phyloP scores from a whole-genome alignment of 2,888 invertebrate species.

The Ichneumoninae sp. region DNA sequence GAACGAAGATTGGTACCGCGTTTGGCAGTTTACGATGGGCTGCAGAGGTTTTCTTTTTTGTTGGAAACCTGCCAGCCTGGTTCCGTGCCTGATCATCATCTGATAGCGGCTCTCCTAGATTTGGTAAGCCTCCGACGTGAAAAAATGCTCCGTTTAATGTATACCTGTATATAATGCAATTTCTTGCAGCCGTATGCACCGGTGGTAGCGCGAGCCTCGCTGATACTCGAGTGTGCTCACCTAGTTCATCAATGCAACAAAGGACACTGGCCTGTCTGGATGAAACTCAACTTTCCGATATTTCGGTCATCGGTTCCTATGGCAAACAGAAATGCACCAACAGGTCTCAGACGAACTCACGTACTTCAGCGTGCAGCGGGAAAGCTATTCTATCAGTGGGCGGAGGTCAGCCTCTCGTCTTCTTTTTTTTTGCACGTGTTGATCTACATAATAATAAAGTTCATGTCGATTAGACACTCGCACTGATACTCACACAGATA shows the following conservation, averaged over 20 bases:
- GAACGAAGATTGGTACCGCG: conserved; percentile 94
- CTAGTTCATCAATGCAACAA: conserved; percentile 99
- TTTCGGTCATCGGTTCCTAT: conserved; percentile 90
- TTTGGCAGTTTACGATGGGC: conserved; percentile 93
- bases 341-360: conserved; percentile 88
- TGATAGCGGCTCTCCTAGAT: conserved; percentile 97
- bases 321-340: conserved; percentile 84
- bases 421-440: conserved; percentile 75
- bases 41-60: conserved; percentile 95
- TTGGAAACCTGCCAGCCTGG: conserved; percentile 98
- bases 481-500: no score
- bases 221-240: conserved; percentile 97
- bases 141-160: conserved; percentile 3
- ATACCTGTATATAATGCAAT: conserved; percentile 3
- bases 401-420: conserved; percentile 87
- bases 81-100: conserved; percentile 97
- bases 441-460: no score
- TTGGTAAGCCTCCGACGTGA: conserved; percentile 88
- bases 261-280: conserved; percentile 99
- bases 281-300: conserved; percentile 93
- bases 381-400: conserved; percentile 99
- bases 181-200: conserved; percentile 93
- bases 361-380: conserved; percentile 95
- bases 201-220: conserved; percentile 95
- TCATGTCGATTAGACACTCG: no score